phyloP scores from a whole-genome alignment of 2,113 vertebrate genomes.

The Chrysemys picta region DNA sequence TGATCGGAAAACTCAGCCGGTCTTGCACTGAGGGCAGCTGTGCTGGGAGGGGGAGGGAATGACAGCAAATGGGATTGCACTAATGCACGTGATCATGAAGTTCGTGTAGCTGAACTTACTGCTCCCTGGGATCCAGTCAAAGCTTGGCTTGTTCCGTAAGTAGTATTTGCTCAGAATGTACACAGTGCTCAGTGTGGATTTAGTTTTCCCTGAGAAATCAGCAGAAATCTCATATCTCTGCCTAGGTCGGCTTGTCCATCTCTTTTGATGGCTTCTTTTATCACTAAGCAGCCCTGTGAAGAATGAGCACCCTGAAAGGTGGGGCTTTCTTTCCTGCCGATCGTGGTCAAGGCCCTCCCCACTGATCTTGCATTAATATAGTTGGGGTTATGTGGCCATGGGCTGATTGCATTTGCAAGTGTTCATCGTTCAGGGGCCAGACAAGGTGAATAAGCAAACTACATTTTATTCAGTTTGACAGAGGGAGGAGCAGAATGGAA shows the following conservation, averaged over 20 bases:
- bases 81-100: neutral
- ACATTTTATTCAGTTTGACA: constrained; percentile 61
- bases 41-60: accelerated
- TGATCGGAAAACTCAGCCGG: neutral
- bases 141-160: neutral
- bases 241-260: constrained; percentile 5
- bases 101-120: neutral
- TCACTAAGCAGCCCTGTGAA: constrained; percentile 36
- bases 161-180: neutral
- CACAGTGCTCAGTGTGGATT: accelerated
- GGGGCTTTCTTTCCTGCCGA: constrained; percentile 32
- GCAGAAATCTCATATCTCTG: constrained; percentile 23
- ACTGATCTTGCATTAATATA: constrained; percentile 24
- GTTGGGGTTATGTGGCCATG: neutral
- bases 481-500: constrained; percentile 62
- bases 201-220: neutral
- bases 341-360: constrained; percentile 14
- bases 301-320: constrained; percentile 32
- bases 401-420: constrained; percentile 65
- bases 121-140: neutral
- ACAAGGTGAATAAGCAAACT: constrained; percentile 50
- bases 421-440: constrained; percentile 60
- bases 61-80: neutral
- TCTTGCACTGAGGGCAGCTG: neutral
- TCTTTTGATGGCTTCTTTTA: constrained; percentile 52